Evolutionary conservation across 1,140 invertebrate genomes (phyloP).

Genomic region (Danaus melanippus): DNA sequence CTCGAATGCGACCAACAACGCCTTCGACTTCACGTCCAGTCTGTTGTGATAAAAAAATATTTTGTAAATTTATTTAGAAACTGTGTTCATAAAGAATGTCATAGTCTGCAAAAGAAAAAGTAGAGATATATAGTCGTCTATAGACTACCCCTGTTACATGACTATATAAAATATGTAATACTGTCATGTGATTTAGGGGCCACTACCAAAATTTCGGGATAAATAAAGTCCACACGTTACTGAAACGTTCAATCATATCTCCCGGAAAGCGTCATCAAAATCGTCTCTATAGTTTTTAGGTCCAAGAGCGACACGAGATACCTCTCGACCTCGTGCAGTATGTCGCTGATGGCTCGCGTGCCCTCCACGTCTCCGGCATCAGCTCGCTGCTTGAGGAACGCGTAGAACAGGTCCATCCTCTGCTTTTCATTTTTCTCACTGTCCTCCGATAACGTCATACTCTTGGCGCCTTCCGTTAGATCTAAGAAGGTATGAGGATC

Average conservation of each 20-base stretch:
- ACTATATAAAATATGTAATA: too few relatives aligned
- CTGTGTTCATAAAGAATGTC: too few relatives aligned
- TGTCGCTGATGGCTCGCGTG: constrained; percentile 81
- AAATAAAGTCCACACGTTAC: too few relatives aligned
- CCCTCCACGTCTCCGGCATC: constrained; percentile 77
- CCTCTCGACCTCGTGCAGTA: constrained; percentile 93
- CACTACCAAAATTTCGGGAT: too few relatives aligned
- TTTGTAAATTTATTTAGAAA: too few relatives aligned
- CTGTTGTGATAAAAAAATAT: constrained; percentile 44
- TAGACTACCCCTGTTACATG: too few relatives aligned
- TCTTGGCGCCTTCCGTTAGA: constrained; percentile 92
- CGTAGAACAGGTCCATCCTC: constrained; percentile 96
- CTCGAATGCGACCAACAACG: constrained; percentile 93
- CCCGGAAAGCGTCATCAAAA: too few relatives aligned
- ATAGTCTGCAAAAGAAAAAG: too few relatives aligned
- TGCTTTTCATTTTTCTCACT: constrained; percentile 97
- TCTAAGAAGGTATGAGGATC: constrained; percentile 64
- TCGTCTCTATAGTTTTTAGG: too few relatives aligned
- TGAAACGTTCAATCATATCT: too few relatives aligned
- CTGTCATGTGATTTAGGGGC: too few relatives aligned
- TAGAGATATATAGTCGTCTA: too few relatives aligned
- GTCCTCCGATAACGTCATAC: constrained; percentile 95
- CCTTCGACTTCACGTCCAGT: constrained; percentile 95
- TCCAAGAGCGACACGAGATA: constrained; percentile 9
- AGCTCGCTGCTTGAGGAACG: constrained; percentile 83